Evolutionary conservation across 2,113 vertebrate genomes (phyloP).

Genomic region (Sakesphorus luctuosus): DNA sequence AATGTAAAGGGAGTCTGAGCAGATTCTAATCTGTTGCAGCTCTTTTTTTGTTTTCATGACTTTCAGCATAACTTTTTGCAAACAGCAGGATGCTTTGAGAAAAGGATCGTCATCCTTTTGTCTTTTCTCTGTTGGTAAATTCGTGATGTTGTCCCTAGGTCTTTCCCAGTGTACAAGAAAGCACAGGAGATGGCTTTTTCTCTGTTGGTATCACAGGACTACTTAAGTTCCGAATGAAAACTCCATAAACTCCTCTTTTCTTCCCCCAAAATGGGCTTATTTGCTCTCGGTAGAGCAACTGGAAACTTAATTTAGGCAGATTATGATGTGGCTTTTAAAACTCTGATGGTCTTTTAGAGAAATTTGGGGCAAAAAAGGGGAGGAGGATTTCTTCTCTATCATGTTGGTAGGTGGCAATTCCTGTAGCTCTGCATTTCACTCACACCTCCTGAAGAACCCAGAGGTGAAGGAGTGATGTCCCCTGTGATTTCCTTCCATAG

Average conservation of each 20-base stretch:
- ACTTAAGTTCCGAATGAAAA: background rate
- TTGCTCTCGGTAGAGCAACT: background rate
- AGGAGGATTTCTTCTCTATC: background rate
- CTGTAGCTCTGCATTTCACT: background rate
- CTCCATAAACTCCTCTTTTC: background rate
- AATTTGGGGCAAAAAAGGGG: rapidly evolving
- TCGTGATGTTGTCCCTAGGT: background rate
- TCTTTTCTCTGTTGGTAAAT: background rate
- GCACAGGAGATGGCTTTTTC: background rate
- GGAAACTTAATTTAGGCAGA: background rate
- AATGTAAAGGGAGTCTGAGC: background rate
- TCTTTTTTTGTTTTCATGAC: background rate
- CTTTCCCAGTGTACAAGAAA: background rate
- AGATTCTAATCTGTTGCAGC: background rate
- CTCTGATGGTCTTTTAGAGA: rapidly evolving
- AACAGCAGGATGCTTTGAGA: background rate
- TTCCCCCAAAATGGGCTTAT: background rate
- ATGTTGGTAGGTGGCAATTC: background rate
- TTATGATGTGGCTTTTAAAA: background rate
- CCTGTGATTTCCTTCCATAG: background rate
- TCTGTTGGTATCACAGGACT: background rate
- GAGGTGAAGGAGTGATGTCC: background rate
- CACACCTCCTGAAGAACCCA: rapidly evolving
- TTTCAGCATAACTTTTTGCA: background rate
- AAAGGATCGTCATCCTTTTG: background rate